A percentile compares a stretch with the other conserved stretches of the same genome.
Conservation (phyloP, 1,140 invertebrate genomes). For the Tribolium madens region DNA sequence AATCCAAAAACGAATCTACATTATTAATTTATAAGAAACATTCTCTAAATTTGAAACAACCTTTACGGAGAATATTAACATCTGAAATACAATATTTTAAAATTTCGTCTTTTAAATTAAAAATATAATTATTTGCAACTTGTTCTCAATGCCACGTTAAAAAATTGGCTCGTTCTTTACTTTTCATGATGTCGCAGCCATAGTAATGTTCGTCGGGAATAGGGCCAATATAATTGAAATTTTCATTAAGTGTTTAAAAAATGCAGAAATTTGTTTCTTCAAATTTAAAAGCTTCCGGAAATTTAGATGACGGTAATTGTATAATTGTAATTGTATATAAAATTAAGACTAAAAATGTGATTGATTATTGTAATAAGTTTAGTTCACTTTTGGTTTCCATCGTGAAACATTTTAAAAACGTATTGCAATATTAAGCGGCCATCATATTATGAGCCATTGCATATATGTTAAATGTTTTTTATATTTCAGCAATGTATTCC, state of each 20-base stretch:
- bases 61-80: background rate
- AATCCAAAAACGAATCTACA: background rate
- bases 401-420: background rate
- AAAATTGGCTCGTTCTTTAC: background rate
- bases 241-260: conserved; percentile 47
- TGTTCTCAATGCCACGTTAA: background rate
- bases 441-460: conserved; percentile 17
- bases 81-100: background rate
- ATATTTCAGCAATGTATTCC: background rate
- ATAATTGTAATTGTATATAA: too few species aligned
- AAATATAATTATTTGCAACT: background rate
- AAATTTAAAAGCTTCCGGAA: conserved; percentile 40
- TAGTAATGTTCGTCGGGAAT: conserved; percentile 15
- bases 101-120: background rate
- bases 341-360: conserved; percentile 44
- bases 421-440: conserved; percentile 18
- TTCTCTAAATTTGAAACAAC: conserved; percentile 33
- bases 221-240: conserved; percentile 42
- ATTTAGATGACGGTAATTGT: conserved; percentile 23
- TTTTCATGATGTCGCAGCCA: background rate
- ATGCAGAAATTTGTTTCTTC: conserved; percentile 45
- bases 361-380: conserved; percentile 9
- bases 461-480: conserved; percentile 20
- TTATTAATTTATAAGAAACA: background rate
- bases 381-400: background rate